These are phyloP conservation scores for Cyprinodon brontotheroides DNA, from an alignment of 2,113 vertebrate genomes.

Conservation along the genomic window DNA sequence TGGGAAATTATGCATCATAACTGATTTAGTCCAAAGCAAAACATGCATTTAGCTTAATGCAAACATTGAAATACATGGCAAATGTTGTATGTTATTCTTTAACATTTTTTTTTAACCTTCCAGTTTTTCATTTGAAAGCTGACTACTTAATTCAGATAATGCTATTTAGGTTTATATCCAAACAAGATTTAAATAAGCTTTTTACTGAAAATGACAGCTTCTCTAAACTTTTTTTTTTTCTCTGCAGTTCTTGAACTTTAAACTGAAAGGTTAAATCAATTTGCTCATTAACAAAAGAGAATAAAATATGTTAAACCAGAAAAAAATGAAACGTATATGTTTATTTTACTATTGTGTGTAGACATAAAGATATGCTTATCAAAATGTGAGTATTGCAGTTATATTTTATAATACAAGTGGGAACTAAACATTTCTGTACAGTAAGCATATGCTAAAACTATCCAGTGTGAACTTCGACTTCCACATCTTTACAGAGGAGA, in stretches of 20 bases:
- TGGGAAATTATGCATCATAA: background rate
- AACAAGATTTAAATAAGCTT: background rate
- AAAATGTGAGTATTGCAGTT: background rate
- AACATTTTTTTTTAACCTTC: background rate
- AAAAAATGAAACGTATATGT: background rate
- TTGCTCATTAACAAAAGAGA: background rate
- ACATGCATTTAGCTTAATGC: background rate
- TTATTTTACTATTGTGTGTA: background rate
- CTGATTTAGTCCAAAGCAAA: background rate
- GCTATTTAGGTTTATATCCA: background rate
- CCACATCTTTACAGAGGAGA: background rate
- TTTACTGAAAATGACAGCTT: background rate
- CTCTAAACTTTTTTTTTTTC: background rate
- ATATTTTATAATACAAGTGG: background rate
- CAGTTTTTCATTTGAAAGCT: background rate
- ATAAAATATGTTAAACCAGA: background rate
- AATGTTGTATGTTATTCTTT: background rate
- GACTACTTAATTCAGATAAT: background rate
- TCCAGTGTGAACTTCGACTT: background rate
- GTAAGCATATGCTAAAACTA: background rate
- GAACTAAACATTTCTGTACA: background rate
- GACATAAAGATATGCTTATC: background rate
- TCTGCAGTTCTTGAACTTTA: background rate
- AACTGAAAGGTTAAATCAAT: background rate
- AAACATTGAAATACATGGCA: background rate